Base-by-base conservation (phyloP, 2,888 invertebrate genomes). In the Drosophila borborema region DNA sequence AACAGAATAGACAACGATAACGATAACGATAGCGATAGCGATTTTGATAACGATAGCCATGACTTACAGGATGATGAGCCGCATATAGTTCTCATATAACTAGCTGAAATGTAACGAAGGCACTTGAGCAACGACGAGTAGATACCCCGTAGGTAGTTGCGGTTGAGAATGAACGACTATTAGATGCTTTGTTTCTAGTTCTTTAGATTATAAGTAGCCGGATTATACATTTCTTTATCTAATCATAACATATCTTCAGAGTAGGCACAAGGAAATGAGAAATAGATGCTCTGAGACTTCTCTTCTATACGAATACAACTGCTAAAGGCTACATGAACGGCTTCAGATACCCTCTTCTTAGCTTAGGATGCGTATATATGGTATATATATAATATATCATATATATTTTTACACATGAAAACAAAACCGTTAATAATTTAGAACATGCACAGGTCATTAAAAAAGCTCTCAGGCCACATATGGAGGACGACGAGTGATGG, bases 381-480 rank as follows among this genome's bases (percentile, higher is more conserved):
- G 9, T n/a, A 16, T 41, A 55, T n/a, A 18, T 28, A 5, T 20
- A 14, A 16, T n/a, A 16, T 9, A 41, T 41, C 3, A 41, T 41
- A n/a, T n/a, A 41, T 9, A 41, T 4, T 16, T 18, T 9, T 18
- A 48, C 5, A 10, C 10, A 31, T 10, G n/a, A n/a, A 28, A 4
- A n/a, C 28, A n/a, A 18, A 28, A 14, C 18, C 18, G 14, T 31
- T 74, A 68, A 69, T 80, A 53, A 64, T 16, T 31, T 49, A 6
- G 41, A 63, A 64, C 79, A 74, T 74, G 77, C 72, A 56, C 43
- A 40, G 10, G 31, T 36, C 16, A 66, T 41, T 23, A 64, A 38
- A 2, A 20, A 38, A 40, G 23, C 20, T n/a, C 14, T 45, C 18
- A 16, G 16, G 46, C 43, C 23, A 40, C 34, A 12, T 2, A 53